Conservation (phyloP, 2,888 invertebrate species). For the Micropterix aruncella region DNA sequence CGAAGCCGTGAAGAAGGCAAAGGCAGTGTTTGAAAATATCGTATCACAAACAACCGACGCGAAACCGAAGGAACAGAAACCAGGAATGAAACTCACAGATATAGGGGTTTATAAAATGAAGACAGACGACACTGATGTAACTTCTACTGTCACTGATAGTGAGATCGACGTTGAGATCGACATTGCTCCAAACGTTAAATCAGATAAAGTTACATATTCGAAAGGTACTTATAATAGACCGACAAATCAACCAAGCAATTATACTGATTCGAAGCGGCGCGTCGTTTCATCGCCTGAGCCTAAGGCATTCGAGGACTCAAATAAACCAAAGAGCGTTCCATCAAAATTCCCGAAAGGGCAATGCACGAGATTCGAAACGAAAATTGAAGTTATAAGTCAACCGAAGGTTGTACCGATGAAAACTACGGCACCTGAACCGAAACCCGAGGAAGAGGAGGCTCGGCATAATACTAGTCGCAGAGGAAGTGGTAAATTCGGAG, state of each 20-base stretch:
- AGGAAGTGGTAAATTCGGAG: constrained; percentile 51
- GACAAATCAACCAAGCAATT: constrained; percentile 8
- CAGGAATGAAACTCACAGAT: constrained; percentile 32
- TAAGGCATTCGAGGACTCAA: background rate
- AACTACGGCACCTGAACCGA: constrained; percentile 8
- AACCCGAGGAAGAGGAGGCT: constrained; percentile 10
- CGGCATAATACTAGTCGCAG: constrained; percentile 33
- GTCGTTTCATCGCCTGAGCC: background rate
- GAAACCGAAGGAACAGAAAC: constrained; percentile 16
- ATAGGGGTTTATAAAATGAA: constrained; percentile 29
- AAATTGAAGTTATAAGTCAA: constrained; percentile 5
- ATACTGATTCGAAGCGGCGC: background rate
- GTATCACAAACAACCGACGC: constrained; percentile 26
- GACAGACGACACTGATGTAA: constrained; percentile 12
- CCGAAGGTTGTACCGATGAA: background rate
- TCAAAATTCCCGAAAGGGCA: constrained; percentile 20
- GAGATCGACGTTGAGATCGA: constrained; percentile 18
- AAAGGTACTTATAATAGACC: constrained; percentile 15
- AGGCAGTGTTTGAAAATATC: constrained; percentile 55
- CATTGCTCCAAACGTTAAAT: constrained; percentile 9
- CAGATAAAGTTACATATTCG: constrained; percentile 14
- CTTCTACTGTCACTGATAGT: constrained; percentile 16
- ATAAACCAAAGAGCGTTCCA: constrained; percentile 17
- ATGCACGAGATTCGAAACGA: constrained; percentile 19
- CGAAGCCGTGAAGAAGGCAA: constrained; percentile 55